A percentile compares a stretch with the other conserved stretches of the same genome.
These are phyloP conservation scores for Acrocyrtus sp. DNA, from an alignment of 2,888 invertebrate genomes.

Conservation along the genomic window DNA sequence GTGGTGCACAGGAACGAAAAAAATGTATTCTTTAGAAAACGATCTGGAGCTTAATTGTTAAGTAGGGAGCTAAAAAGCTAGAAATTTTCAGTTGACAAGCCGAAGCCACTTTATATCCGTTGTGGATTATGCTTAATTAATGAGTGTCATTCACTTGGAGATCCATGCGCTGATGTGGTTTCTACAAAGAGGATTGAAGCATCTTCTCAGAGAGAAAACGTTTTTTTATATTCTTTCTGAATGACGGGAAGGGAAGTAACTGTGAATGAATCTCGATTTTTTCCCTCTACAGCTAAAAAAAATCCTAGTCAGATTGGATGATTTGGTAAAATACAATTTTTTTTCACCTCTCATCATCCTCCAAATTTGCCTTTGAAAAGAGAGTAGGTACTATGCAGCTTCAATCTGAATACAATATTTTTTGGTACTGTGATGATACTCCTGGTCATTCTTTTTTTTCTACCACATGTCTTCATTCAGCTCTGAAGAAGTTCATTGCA, in stretches of 20 bases:
- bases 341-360: not conserved
- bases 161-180: no score
- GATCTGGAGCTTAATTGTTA: constrained; percentile 42
- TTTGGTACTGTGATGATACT: no score
- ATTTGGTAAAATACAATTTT: not conserved
- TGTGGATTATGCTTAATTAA: constrained; percentile 42
- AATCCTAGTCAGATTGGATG: not conserved
- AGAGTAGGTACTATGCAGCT: no score
- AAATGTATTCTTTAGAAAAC: constrained; percentile 11
- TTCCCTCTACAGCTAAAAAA: not conserved
- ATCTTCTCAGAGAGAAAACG: no score
- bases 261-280: not conserved
- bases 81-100: not conserved
- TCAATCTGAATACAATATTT: no score
- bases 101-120: constrained; percentile 3
- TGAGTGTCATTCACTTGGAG: constrained; percentile 46
- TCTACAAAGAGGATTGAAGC: no score
- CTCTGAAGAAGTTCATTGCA: not conserved
- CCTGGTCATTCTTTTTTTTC: no score
- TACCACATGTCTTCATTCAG: not conserved
- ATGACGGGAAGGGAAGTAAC: not conserved
- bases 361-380: no score
- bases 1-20: not conserved
- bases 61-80: not conserved
- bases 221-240: not conserved